Conservation (phyloP, 92 coral and sea anemone species). For the Nematostella vectensis region DNA sequence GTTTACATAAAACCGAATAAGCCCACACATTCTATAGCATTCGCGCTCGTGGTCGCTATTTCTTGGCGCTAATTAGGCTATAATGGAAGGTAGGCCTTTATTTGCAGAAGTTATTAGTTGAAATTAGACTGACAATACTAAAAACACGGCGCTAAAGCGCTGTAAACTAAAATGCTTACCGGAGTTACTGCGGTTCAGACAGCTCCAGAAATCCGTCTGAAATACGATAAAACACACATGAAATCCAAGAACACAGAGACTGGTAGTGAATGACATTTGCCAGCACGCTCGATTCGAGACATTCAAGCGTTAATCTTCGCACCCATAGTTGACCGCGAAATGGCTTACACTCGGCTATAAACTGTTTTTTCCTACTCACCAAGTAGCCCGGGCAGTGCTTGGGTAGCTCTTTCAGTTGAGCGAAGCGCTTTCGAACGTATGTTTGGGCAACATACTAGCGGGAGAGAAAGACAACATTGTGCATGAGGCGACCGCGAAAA, state of each 20-base stretch:
- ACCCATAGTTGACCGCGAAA: constrained; percentile 31
- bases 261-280: constrained; percentile 3
- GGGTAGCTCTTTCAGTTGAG: constrained; percentile 75
- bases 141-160: constrained; percentile 36
- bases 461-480: constrained; percentile 29
- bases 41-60: constrained; percentile 42
- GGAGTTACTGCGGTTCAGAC: constrained; percentile 71
- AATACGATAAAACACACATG: constrained; percentile 32
- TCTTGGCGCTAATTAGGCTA: constrained; percentile 95
- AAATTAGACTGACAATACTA: constrained; percentile 86
- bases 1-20: constrained; percentile 7
- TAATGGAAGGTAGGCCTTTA: constrained; percentile 97
- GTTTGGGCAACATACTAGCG: constrained; percentile 70
- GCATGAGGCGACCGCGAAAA: not conserved
- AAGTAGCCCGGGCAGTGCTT: constrained; percentile 91
- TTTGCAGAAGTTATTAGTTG: constrained; percentile 99
- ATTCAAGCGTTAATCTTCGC: constrained; percentile 17
- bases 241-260: constrained; percentile 24
- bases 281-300: constrained; percentile 15
- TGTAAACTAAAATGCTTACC: constrained; percentile 42
- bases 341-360: constrained; percentile 27
- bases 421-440: constrained; percentile 61
- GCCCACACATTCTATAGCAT: constrained; percentile 16
- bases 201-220: constrained; percentile 77
- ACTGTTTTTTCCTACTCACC: constrained; percentile 56